phyloP scores from a whole-genome alignment of 2,797 vertebrate genomes.

The Phoeniculus purpureus region DNA sequence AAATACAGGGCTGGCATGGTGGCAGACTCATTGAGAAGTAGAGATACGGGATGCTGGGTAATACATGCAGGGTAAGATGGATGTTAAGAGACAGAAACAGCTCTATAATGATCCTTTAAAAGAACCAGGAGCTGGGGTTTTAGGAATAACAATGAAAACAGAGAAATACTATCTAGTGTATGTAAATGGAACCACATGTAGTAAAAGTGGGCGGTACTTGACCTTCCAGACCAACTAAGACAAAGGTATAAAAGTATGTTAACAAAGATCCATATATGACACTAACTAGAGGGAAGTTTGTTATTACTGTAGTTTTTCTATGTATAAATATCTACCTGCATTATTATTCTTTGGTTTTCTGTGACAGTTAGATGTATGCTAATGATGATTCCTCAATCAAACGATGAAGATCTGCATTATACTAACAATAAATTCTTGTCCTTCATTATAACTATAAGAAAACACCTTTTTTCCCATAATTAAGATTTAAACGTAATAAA shows the following conservation, averaged over 20 bases:
- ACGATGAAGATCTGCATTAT: not conserved
- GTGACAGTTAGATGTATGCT: not conserved
- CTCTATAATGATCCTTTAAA: not conserved
- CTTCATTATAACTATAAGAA: not conserved
- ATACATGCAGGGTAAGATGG: not conserved
- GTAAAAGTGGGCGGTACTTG: not conserved
- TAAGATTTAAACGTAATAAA: not conserved
- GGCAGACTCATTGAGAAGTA: fast-evolving
- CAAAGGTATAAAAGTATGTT: not conserved
- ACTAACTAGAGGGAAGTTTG: not conserved
- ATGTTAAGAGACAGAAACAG: not conserved
- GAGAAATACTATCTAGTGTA: not conserved
- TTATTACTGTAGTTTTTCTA: not conserved
- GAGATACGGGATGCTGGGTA: fast-evolving
- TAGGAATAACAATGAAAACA: not conserved
- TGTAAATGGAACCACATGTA: not conserved
- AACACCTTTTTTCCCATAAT: not conserved
- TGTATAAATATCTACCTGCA: not conserved
- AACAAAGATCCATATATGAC: not conserved
- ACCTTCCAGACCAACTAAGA: not conserved
- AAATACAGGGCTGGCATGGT: not conserved
- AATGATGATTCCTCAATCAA: not conserved
- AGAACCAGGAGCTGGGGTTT: not conserved
- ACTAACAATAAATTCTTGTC: not conserved
- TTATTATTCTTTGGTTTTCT: not conserved